Base-by-base conservation (phyloP, 2,113 vertebrate genomes). In the Rousettus leschenaultii region DNA sequence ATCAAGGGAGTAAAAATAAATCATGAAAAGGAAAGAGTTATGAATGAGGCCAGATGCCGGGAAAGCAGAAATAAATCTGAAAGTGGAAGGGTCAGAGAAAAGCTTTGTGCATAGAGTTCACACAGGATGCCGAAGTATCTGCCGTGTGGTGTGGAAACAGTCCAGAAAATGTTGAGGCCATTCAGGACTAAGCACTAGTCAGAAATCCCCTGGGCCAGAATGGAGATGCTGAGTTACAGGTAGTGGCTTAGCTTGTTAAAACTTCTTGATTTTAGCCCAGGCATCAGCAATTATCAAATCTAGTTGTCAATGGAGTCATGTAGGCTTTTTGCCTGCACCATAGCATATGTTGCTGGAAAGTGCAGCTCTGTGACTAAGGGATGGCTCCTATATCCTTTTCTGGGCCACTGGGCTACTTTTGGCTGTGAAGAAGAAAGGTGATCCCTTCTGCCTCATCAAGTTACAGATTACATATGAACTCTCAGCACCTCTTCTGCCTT, bases 401-500 rank as follows among this genome's bases (percentile, higher is more conserved):
- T 97, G 92, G 94, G 92, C 96, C 95, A 91, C 83, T 61, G 86
- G 73, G 48, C 43, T 94, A 73, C 78, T 51, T 95, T 68, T 89
- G 86, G 78, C 91, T 77, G 38, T 91, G 77, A 95, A 82, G 78
- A 75, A 92, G 96, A 91, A 97, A 97, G 59, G 40, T 80, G 83
- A 97, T 65, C 66, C 22, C 2, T 19, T 74, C 35, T 51, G 18
- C 59, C 22, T 91, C 91, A 63, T 80, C 5, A 1, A 66, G 40
- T 93, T 96, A 97, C 91, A 0, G 61, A 48, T 93, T 96, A 97
- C 89, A 0, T 24, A 48, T 74, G 55, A 51, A 26, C n/a, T 96
- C 74, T 73, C 51, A 79, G 51, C 33, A 70, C 86, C 63, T 85
- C 87, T 95, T 75, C 73, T 26, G 9, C 45, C n/a, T 94, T 88